Percentiles rank a stretch among this genome's conserved stretches.
Conservation (phyloP, 2,888 invertebrate genomes). For the Mongoloraphidia duomilia region DNA sequence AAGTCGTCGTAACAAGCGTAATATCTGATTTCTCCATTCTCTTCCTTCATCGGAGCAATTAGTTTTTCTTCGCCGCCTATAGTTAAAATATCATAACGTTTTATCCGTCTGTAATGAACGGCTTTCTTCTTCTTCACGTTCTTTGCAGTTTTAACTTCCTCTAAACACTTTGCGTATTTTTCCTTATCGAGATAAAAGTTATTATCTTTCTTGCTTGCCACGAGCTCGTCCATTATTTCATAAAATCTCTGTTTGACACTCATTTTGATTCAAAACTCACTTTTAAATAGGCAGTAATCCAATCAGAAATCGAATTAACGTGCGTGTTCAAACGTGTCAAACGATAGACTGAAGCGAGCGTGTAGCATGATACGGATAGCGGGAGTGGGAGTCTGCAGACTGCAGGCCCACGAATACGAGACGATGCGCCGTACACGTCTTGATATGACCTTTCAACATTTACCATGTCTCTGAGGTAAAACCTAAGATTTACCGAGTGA, state of each 20-base stretch:
- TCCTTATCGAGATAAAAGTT: conserved; percentile 1
- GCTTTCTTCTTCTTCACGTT: conserved; percentile 1
- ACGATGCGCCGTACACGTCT: too few species aligned
- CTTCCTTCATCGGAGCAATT: not conserved
- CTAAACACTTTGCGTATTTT: not conserved
- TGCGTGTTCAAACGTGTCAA: not conserved
- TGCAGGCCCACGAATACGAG: too few species aligned
- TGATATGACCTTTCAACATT: too few species aligned
- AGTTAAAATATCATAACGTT: not conserved
- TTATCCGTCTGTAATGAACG: not conserved
- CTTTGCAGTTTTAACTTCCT: conserved; percentile 1
- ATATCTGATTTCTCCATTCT: not conserved
- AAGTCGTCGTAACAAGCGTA: not conserved
- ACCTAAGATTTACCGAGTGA: too few species aligned
- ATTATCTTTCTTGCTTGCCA: not conserved
- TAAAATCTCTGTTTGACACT: conserved; percentile 1
- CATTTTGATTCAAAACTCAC: not conserved
- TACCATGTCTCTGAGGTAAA: too few species aligned
- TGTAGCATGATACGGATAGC: not conserved
- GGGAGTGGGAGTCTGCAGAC: too few species aligned
- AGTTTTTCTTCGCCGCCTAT: not conserved
- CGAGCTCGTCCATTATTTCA: conserved; percentile 1
- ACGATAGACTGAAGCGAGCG: not conserved
- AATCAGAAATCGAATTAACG: not conserved
- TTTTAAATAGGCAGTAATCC: not conserved